Conservation (phyloP, 2,888 invertebrate genomes). For the Ochropacha duplaris region DNA sequence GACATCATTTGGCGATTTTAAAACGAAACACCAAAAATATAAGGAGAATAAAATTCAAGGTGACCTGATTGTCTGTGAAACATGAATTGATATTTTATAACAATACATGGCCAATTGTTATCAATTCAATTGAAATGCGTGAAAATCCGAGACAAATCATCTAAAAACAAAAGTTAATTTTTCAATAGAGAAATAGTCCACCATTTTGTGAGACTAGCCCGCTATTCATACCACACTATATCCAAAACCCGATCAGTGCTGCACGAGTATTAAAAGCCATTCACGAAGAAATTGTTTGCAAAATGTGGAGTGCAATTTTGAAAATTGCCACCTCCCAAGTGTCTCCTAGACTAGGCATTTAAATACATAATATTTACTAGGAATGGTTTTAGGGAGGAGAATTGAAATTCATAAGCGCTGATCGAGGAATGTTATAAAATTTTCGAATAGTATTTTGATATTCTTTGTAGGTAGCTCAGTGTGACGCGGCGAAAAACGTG, state of each 20-base stretch:
- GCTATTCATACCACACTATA: slow-evolving; percentile 15
- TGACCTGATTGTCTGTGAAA: too few species aligned
- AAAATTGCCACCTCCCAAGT: slow-evolving; percentile 34
- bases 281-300: slow-evolving; percentile 38
- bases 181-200: too few species aligned
- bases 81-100: too few species aligned
- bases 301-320: slow-evolving; percentile 36
- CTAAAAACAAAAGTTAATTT: background rate
- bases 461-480: too few species aligned
- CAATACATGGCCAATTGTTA: too few species aligned
- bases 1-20: too few species aligned
- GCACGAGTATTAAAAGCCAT: slow-evolving; percentile 51
- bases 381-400: background rate
- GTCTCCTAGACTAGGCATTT: background rate
- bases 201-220: slow-evolving; percentile 8
- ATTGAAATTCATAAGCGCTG: background rate
- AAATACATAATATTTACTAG: background rate
- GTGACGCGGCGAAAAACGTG: too few species aligned
- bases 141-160: background rate
- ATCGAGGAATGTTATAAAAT: background rate
- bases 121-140: background rate
- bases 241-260: slow-evolving; percentile 18
- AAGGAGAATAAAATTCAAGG: too few species aligned
- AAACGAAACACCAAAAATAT: too few species aligned
- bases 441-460: background rate